phyloP scores from a whole-genome alignment of 2,888 invertebrate species.

The Stegophylla sp. region DNA sequence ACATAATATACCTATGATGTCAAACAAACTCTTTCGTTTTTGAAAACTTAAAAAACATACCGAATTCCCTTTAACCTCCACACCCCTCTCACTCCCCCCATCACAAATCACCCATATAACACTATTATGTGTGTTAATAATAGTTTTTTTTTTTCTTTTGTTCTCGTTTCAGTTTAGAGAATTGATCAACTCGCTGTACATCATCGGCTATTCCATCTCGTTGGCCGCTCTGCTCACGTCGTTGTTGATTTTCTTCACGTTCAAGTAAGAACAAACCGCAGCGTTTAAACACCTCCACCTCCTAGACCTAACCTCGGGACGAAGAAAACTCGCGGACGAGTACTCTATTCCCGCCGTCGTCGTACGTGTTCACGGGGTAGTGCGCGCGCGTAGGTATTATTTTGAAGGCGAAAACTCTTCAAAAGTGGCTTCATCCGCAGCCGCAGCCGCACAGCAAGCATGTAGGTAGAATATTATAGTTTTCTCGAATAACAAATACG shows the following conservation, averaged over 20 bases:
- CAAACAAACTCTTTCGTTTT: no score
- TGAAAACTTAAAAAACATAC: no score
- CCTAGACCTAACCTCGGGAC: background rate
- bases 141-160: constrained; percentile 29
- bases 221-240: constrained; percentile 78
- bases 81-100: background rate
- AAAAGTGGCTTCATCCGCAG: no score
- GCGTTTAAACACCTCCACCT: background rate
- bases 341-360: no score
- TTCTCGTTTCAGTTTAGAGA: constrained; percentile 71
- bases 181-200: constrained; percentile 78
- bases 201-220: constrained; percentile 79
- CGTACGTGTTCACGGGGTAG: background rate
- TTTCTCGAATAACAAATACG: background rate
- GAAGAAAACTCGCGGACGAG: background rate
- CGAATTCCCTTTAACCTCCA: background rate
- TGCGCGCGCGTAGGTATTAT: background rate
- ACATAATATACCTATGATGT: no score
- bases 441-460: background rate
- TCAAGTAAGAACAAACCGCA: constrained; percentile 70
- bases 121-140: no score
- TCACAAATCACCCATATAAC: no score
- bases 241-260: constrained; percentile 80
- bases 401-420: background rate
- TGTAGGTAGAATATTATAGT: constrained; percentile 2